phyloP scores from a whole-genome alignment of 2,113 vertebrate species.

The Apteryx owenii region DNA sequence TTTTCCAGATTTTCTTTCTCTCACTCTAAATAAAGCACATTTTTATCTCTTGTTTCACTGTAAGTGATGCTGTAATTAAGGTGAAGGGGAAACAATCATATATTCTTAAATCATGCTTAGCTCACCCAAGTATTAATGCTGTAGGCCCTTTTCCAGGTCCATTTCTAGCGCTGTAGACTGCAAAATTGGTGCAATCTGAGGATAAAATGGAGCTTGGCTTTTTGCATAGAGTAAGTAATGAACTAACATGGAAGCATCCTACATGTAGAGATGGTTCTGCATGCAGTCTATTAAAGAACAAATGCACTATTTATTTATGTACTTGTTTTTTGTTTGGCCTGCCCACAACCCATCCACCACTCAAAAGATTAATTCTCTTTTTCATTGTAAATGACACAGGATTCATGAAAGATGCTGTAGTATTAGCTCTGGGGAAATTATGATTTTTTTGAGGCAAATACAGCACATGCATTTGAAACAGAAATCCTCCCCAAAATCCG shows the following conservation, averaged over 20 bases:
- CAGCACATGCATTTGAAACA: background rate
- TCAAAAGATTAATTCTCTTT: background rate
- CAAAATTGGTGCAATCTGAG: background rate
- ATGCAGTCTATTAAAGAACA: background rate
- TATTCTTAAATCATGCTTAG: background rate
- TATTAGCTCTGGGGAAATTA: background rate
- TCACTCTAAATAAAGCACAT: background rate
- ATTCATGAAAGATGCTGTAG: background rate
- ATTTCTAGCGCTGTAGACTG: background rate
- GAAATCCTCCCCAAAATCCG: background rate
- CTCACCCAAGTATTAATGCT: background rate
- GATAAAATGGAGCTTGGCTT: background rate
- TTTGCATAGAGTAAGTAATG: background rate
- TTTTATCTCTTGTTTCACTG: background rate
- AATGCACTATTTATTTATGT: rapidly evolving
- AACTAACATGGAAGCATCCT: background rate
- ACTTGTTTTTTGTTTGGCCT: background rate
- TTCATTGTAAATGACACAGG: background rate
- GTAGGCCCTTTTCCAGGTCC: background rate
- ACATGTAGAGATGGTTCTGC: rapidly evolving
- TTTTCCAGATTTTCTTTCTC: background rate
- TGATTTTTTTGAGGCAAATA: background rate
- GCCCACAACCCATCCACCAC: too few species aligned
- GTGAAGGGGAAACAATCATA: background rate
- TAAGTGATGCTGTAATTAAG: background rate